Conservation (phyloP, 2,888 invertebrate species). For the Yponomeuta plumbellus region DNA sequence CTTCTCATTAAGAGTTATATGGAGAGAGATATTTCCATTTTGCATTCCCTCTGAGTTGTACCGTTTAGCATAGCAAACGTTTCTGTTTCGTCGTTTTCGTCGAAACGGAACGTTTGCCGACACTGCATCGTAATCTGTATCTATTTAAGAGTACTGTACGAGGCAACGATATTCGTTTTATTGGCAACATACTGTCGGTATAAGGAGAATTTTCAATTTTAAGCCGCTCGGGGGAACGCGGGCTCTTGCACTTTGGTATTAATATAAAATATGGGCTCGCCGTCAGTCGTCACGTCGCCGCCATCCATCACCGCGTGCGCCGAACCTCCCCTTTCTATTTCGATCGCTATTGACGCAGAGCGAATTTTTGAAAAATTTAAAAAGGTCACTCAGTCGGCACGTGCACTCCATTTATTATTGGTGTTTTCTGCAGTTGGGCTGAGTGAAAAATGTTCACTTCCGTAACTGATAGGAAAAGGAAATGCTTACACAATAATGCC, state of each 20-base stretch:
- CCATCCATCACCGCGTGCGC: slow-evolving; percentile 65
- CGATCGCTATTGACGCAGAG: slow-evolving; percentile 50
- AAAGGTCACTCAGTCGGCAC: slow-evolving; percentile 66
- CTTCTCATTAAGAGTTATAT: not conserved
- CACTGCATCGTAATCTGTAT: not conserved
- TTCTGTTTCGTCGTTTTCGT: not conserved
- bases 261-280: slow-evolving; percentile 65
- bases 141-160: not conserved
- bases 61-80: not conserved
- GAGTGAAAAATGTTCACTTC: slow-evolving; percentile 1
- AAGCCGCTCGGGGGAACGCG: slow-evolving; percentile 43
- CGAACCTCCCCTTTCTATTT: slow-evolving; percentile 31
- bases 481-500: not conserved
- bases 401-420: slow-evolving; percentile 59
- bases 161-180: slow-evolving; percentile 3
- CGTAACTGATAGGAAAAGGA: not conserved
- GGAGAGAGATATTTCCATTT: not conserved
- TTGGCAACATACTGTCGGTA: slow-evolving; percentile 35
- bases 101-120: not conserved
- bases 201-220: slow-evolving; percentile 71
- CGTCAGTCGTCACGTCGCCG: slow-evolving; percentile 67
- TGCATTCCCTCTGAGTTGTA: not conserved
- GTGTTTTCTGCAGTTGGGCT: slow-evolving; percentile 14
- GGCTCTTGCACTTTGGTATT: slow-evolving; percentile 54
- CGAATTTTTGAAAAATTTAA: slow-evolving; percentile 75